Base-by-base conservation (phyloP, 1,140 invertebrate species). In the Diplogasteroides magnus region DNA sequence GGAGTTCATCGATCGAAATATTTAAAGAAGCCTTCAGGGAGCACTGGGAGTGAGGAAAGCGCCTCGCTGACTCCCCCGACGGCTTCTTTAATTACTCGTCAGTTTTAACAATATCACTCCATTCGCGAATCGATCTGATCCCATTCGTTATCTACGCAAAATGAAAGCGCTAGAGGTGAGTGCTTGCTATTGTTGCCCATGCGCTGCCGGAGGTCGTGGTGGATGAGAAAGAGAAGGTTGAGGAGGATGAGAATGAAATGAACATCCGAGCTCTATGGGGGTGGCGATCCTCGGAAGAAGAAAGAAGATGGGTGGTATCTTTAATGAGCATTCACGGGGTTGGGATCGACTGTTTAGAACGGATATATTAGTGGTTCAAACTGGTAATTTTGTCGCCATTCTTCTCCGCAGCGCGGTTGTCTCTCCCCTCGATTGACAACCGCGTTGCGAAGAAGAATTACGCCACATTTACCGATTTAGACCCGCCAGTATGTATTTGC, bases 241-340 rank as follows among this genome's bases (percentile, higher is more conserved):
- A n/a, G n/a, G n/a, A n/a, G n/a, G n/a, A n/a, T n/a, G n/a, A n/a
- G n/a, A n/a, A 27, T 64, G 63, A 71, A n/a, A 55, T 56, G 32
- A 71, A 71, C 27, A 71, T 63, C 56, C 63, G 63, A 61, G 56
- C 58, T 32, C 69, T 63, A 32, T 64, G 69, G 31, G 56, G 66
- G 31, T 60, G 63, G 11, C 65, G 62, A 14, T 66, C 48, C 31
- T 65, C n/a, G n/a, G n/a, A n/a, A n/a, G n/a, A n/a, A n/a, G n/a
- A n/a, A n/a, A n/a, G n/a, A n/a, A n/a, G 48, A 59, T 56, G 48
- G 31, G 69, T 60, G 61, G 57, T 59, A 57, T 71, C 55, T 58
- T 60, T 56, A 66, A 62, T 65, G 64, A 58, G 48, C 61, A 56
- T 56, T 59, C 67, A 63, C 57, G 67, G 63, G 63, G 65, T 55